phyloP scores from a whole-genome alignment of 92 coral and sea anemone genomes.

The Epizoanthus stellaris region DNA sequence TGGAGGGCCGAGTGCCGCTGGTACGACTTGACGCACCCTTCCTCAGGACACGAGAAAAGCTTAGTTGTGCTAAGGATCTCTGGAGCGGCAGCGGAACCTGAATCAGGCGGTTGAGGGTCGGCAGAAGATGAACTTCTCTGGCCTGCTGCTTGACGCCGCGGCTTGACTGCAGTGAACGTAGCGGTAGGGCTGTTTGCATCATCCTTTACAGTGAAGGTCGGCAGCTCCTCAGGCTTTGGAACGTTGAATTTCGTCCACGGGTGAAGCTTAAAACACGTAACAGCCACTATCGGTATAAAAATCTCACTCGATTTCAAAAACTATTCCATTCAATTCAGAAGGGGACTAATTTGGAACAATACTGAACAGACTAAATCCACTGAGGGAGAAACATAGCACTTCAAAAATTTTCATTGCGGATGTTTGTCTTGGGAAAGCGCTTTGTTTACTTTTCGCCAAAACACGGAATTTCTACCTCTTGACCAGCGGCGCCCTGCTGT shows the following conservation, averaged over 20 bases:
- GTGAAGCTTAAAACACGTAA: slow-evolving; percentile 15
- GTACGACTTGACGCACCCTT: slow-evolving; percentile 69
- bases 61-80: slow-evolving; percentile 14
- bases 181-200: slow-evolving; percentile 14
- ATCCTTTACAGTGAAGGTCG: slow-evolving; percentile 25
- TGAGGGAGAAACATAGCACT: no score
- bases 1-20: slow-evolving; percentile 70
- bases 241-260: slow-evolving; percentile 34
- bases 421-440: no score
- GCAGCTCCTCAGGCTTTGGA: slow-evolving; percentile 22
- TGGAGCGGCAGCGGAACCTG: slow-evolving; percentile 5
- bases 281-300: no score
- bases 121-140: not conserved
- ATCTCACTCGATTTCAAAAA: no score
- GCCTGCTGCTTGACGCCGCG: slow-evolving; percentile 3
- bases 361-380: no score
- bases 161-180: slow-evolving; percentile 22
- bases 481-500: no score
- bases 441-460: no score
- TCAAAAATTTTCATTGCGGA: no score
- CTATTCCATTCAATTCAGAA: no score
- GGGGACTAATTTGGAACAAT: no score
- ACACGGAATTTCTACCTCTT: no score
- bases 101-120: not conserved
- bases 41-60: slow-evolving; percentile 68